Base-by-base conservation (phyloP, 2,888 invertebrate genomes). In the Rhimphoctona megacephalus region DNA sequence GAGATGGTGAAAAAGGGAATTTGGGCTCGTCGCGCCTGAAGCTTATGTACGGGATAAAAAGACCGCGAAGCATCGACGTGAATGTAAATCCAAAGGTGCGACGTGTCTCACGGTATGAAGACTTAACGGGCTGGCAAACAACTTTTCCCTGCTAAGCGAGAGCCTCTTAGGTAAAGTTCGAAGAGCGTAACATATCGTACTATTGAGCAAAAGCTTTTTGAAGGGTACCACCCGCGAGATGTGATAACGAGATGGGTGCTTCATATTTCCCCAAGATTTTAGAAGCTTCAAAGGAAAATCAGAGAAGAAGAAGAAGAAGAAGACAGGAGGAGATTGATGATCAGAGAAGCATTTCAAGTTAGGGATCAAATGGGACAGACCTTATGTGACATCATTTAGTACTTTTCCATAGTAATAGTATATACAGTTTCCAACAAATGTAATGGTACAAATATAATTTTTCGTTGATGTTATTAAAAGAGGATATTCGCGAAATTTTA, bases 61-160 rank as follows among this genome's bases (percentile, higher is more conserved):
- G 69, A 39, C 49, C 57, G 36, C 70, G 57, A 36, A 57, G 54
- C 33, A 76, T 76, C 64, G 36, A 67, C 43, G 77, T 72, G 64
- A 49, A 33, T 30, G 80, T 49, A 22, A 74, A 49, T 76, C 74
- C 54, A 36, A 79, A 83, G 70, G 72, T 70, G 77, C 64, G 33
- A 81, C 85, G 74, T 70, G 72, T 69, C 77, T 43, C 81, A 57
- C 17, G 57, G 74, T 67, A 66, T 39, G 79, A 77, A 30, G 67
- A 83, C 77, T 86, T 81, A 73, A 86, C 80, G 72, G 83, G 81
- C 77, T 81, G 79, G 81, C 82, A 83, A 85, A 83, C 74, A 85
- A 85, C 74, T 61, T 83, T 52, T 79, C 61, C 52, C 54, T 74
- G 5, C 67, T 30, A 52, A 14, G 30, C 61, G 17, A 73, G 72